Percentiles rank a stretch among this genome's conserved stretches.
phyloP scores from a whole-genome alignment of 2,888 invertebrate species.

The Oscheius sp. region DNA sequence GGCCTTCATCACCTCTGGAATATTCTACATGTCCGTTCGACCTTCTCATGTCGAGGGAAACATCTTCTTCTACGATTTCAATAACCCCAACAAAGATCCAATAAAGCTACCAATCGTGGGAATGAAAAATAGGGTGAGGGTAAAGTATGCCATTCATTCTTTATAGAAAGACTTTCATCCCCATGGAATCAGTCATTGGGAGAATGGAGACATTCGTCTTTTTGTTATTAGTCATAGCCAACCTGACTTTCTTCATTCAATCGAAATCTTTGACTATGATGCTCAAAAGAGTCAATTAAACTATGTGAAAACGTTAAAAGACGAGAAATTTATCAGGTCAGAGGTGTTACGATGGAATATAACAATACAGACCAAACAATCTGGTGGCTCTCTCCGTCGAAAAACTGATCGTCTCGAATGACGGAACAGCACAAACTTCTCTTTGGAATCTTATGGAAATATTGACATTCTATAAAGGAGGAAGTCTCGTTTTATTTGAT shows the following conservation, averaged over 20 bases:
- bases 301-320: slow-evolving; percentile 42
- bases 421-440: slow-evolving; percentile 45
- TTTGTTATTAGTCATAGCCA: slow-evolving; percentile 45
- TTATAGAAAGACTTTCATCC: slow-evolving; percentile 45
- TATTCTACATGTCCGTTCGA: slow-evolving; percentile 40
- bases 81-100: slow-evolving; percentile 1
- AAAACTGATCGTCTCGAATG: slow-evolving; percentile 50
- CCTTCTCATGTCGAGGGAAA: slow-evolving; percentile 30
- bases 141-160: background rate
- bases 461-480: slow-evolving; percentile 37
- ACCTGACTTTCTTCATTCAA: slow-evolving; percentile 41
- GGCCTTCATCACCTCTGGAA: slow-evolving; percentile 54
- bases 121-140: slow-evolving; percentile 11
- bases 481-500: slow-evolving; percentile 47
- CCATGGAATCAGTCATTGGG: slow-evolving; percentile 50
- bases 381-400: slow-evolving; percentile 44
- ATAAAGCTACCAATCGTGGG: slow-evolving; percentile 12
- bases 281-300: slow-evolving; percentile 33
- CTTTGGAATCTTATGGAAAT: slow-evolving; percentile 38
- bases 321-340: slow-evolving; percentile 44
- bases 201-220: slow-evolving; percentile 43
- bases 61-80: slow-evolving; percentile 53
- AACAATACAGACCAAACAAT: slow-evolving; percentile 46
- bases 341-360: background rate
- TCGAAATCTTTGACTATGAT: slow-evolving; percentile 48